Conservation (phyloP, 1,140 invertebrate species). For the Bactericera cockerelli region DNA sequence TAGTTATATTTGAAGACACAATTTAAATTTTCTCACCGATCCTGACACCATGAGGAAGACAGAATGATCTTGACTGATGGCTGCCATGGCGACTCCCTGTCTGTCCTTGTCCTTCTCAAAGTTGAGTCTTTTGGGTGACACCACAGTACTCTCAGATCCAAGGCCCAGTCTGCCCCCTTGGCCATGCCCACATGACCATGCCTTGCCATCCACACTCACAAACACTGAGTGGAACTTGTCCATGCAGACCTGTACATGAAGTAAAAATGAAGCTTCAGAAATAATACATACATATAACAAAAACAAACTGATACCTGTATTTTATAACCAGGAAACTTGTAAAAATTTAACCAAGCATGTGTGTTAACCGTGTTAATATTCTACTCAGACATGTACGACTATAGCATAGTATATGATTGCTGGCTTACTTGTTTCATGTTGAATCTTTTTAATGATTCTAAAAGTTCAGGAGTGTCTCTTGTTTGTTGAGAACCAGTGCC, state of each 20-base stretch:
- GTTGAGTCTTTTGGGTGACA: constrained; percentile 37
- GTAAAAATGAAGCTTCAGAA: no score
- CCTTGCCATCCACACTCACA: constrained; percentile 36
- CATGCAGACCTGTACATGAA: no score
- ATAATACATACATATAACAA: constrained; percentile 27
- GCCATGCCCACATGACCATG: constrained; percentile 57
- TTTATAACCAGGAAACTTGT: constrained; percentile 10
- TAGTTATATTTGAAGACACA: no score
- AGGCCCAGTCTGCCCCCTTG: constrained; percentile 51
- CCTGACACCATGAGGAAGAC: constrained; percentile 42
- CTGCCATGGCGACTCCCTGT: constrained; percentile 23
- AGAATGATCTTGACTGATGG: constrained; percentile 44
- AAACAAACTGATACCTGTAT: no score
- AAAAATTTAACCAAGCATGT: constrained; percentile 23
- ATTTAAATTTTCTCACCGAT: no score
- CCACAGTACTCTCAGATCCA: constrained; percentile 36
- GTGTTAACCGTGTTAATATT: no score
- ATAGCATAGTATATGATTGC: background rate
- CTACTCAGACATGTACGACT: background rate
- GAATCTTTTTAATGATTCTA: constrained; percentile 35
- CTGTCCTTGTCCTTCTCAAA: constrained; percentile 22
- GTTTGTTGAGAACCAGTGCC: constrained; percentile 36
- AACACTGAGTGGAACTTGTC: constrained; percentile 58
- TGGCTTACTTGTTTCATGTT: constrained; percentile 27
- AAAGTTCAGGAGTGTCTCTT: constrained; percentile 33